These are phyloP conservation scores for Diabrotica undecimpunctata DNA, from an alignment of 1,140 invertebrate species.

Conservation along the genomic window DNA sequence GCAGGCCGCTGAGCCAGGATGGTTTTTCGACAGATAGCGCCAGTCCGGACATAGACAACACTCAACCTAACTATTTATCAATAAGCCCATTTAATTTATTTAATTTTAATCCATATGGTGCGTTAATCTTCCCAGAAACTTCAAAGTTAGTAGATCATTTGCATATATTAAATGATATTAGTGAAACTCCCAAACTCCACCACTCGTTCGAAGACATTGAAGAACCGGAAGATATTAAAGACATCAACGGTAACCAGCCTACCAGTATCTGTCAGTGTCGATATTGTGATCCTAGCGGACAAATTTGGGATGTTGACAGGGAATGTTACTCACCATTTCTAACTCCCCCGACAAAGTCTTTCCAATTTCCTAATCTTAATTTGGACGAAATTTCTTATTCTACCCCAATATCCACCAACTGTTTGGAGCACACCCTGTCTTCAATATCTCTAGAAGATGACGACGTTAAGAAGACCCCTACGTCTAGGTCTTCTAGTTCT, in stretches of 20 bases:
- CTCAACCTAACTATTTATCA: slow-evolving; percentile 30
- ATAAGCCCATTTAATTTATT: slow-evolving; percentile 29
- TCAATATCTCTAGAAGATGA: slow-evolving; percentile 30
- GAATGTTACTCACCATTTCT: slow-evolving; percentile 52
- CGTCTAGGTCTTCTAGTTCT: slow-evolving; percentile 33
- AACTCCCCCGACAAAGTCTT: slow-evolving; percentile 41
- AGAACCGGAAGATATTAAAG: slow-evolving; percentile 43
- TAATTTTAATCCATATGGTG: slow-evolving; percentile 23
- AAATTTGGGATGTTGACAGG: slow-evolving; percentile 71
- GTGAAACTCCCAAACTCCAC: slow-evolving; percentile 42
- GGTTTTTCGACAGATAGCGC: slow-evolving; percentile 46
- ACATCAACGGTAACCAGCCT: slow-evolving; percentile 41
- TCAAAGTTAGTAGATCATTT: slow-evolving; percentile 18
- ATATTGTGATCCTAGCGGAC: slow-evolving; percentile 72
- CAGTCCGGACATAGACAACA: slow-evolving; percentile 49
- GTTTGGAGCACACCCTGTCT: slow-evolving; percentile 27
- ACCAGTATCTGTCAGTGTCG: slow-evolving; percentile 69
- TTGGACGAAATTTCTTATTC: slow-evolving; percentile 5
- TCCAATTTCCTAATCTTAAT: slow-evolving; percentile 21
- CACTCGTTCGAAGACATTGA: slow-evolving; percentile 49
- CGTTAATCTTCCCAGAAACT: slow-evolving; percentile 10
- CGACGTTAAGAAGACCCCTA: slow-evolving; percentile 18
- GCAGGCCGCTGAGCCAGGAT: slow-evolving; percentile 43
- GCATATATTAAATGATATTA: slow-evolving; percentile 22
- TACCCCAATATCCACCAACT: slow-evolving; percentile 11